phyloP scores from a whole-genome alignment of 2,888 invertebrate genomes.

The Argyresthia goedartella region DNA sequence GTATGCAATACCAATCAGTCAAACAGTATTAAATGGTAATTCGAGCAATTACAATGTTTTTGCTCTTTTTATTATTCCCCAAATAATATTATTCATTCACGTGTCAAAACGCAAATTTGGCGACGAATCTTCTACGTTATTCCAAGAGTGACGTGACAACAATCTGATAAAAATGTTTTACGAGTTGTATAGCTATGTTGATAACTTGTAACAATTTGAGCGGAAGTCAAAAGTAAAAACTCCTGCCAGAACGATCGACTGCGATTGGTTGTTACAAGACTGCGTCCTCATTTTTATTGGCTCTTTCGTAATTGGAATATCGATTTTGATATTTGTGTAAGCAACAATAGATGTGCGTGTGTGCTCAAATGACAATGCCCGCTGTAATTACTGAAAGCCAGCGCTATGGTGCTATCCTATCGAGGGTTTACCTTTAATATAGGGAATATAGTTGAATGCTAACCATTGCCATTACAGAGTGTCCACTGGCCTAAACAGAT shows the following conservation, averaged over 20 bases:
- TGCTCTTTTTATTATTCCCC: too few relatives aligned
- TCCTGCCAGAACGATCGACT: slow-evolving; percentile 2
- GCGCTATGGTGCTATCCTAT: slow-evolving; percentile 19
- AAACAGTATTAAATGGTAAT: too few relatives aligned
- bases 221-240: too few relatives aligned
- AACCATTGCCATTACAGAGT: slow-evolving; percentile 58
- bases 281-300: slow-evolving; percentile 8
- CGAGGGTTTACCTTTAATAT: too few relatives aligned
- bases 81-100: slow-evolving; percentile 57
- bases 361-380: slow-evolving; percentile 2
- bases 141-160: slow-evolving; percentile 18
- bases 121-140: slow-evolving; percentile 28
- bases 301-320: slow-evolving; percentile 11
- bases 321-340: slow-evolving; percentile 8
- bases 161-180: slow-evolving; percentile 5
- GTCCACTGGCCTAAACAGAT: slow-evolving; percentile 68
- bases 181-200: too few relatives aligned
- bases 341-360: neutral
- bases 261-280: slow-evolving; percentile 8
- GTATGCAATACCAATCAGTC: too few relatives aligned
- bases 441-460: slow-evolving; percentile 27
- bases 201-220: too few relatives aligned
- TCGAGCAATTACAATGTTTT: too few relatives aligned
- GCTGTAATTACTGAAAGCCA: slow-evolving; percentile 26
- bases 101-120: slow-evolving; percentile 54